A percentile compares a stretch with the other conserved stretches of the same genome.
phyloP scores from a whole-genome alignment of 2,113 vertebrate genomes.

The Apodemus speciosus region DNA sequence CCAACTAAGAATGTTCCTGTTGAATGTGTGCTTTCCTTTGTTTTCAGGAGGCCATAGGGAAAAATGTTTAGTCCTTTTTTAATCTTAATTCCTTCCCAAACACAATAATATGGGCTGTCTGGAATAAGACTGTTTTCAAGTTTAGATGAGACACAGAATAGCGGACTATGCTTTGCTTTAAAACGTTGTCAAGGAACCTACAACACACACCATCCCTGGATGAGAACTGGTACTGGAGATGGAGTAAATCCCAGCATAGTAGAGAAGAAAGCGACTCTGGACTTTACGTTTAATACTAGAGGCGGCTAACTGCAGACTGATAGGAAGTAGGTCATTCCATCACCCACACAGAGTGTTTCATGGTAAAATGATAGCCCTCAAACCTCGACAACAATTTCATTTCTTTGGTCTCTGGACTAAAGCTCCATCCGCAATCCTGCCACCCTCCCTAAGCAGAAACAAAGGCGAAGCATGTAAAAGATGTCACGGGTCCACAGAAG shows the following conservation, averaged over 20 bases:
- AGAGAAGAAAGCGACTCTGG: conserved; percentile 1
- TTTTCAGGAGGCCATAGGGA: not conserved
- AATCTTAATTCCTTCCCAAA: conserved; percentile 38
- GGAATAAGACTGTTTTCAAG: conserved; percentile 37
- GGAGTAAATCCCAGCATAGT: conserved; percentile 16
- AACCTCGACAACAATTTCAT: conserved; percentile 20
- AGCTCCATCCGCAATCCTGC: not conserved
- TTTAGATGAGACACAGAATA: conserved; percentile 38
- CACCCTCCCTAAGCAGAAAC: conserved; percentile 37
- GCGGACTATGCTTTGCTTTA: not conserved
- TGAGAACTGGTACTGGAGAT: conserved; percentile 2
- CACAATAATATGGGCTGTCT: not conserved
- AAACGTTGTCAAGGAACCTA: conserved; percentile 23
- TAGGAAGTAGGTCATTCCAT: not conserved
- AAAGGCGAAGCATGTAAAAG: conserved; percentile 34
- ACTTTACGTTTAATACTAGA: conserved; percentile 32
- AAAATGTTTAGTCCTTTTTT: conserved; percentile 4
- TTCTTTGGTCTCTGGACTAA: conserved; percentile 34
- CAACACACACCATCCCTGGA: not conserved
- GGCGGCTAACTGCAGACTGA: conserved; percentile 5
- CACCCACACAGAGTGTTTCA: not conserved
- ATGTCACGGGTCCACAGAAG: not conserved
- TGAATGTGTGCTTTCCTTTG: conserved; percentile 49
- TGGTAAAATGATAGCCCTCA: not conserved
- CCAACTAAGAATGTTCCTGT: conserved; percentile 21